phyloP scores from a whole-genome alignment of 2,888 invertebrate species.

The Pedicia rivosa region DNA sequence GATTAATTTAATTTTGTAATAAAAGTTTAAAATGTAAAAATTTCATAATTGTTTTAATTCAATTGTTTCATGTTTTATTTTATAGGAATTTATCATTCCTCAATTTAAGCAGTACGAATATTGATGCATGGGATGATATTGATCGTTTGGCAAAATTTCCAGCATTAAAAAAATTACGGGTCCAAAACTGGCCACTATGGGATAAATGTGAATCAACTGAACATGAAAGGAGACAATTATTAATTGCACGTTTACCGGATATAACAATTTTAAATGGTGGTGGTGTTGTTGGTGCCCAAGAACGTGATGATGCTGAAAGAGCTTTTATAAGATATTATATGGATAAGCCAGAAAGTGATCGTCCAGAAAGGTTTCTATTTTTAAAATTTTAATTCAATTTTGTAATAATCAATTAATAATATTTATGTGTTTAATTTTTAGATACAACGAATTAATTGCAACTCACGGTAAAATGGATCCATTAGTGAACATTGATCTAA shows the following conservation, averaged over 20 bases:
- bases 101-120: constrained; percentile 69
- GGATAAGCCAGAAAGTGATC: constrained; percentile 70
- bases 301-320: constrained; percentile 82
- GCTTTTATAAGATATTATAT: constrained; percentile 86
- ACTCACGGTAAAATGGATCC: constrained; percentile 85
- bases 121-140: constrained; percentile 79
- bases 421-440: not conserved
- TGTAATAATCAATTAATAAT: not conserved
- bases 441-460: constrained; percentile 57
- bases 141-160: constrained; percentile 75
- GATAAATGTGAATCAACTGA: constrained; percentile 69
- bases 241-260: constrained; percentile 77
- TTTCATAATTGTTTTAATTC: too few species aligned
- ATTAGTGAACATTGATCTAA: constrained; percentile 71
- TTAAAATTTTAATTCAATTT: constrained; percentile 21
- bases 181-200: constrained; percentile 61
- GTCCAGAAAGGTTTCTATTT: constrained; percentile 39
- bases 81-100: constrained; percentile 47
- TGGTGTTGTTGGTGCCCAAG: constrained; percentile 63
- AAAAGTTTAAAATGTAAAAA: too few species aligned
- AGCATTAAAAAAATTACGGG: constrained; percentile 63
- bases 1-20: too few species aligned
- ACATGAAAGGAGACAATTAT: constrained; percentile 71
- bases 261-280: constrained; percentile 81
- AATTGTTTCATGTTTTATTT: too few species aligned